phyloP scores from a whole-genome alignment of 2,888 invertebrate genomes.

The Acanthosepion pharaonis region DNA sequence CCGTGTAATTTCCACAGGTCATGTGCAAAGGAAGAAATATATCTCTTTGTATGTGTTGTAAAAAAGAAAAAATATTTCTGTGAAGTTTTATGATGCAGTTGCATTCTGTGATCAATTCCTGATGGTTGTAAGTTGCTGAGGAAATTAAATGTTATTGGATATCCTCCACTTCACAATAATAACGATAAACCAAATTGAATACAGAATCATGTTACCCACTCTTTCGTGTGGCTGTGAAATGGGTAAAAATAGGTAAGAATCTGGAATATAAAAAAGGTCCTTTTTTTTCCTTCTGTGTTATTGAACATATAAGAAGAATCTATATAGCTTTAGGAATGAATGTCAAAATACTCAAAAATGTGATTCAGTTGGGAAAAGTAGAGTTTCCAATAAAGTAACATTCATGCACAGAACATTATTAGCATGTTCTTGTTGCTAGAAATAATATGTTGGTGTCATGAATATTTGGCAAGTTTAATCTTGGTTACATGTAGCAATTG shows the following conservation, averaged over 20 bases:
- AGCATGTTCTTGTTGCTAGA: background rate
- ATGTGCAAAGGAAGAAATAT: background rate
- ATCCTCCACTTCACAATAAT: background rate
- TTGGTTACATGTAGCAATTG: background rate
- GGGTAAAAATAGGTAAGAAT: background rate
- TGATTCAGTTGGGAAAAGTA: background rate
- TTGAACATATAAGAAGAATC: background rate
- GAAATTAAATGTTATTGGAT: conserved; percentile 33
- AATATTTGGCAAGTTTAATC: background rate
- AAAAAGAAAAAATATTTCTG: background rate
- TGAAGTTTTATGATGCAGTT: background rate
- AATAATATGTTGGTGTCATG: conserved; percentile 9
- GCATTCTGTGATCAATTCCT: background rate
- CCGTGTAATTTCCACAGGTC: background rate
- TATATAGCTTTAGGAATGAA: background rate
- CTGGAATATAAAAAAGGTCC: background rate
- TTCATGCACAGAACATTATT: background rate
- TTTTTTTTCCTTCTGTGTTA: background rate
- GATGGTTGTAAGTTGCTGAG: background rate
- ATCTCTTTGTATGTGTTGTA: background rate
- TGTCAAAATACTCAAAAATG: background rate
- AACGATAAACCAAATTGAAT: conserved; percentile 8
- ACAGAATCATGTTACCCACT: background rate
- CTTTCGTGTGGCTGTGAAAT: background rate
- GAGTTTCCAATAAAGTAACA: conserved; percentile 4